Percentiles rank a stretch among this genome's conserved stretches.
Conservation (phyloP, 2,888 invertebrate species). For the Aphidoletes aphidimyza region DNA sequence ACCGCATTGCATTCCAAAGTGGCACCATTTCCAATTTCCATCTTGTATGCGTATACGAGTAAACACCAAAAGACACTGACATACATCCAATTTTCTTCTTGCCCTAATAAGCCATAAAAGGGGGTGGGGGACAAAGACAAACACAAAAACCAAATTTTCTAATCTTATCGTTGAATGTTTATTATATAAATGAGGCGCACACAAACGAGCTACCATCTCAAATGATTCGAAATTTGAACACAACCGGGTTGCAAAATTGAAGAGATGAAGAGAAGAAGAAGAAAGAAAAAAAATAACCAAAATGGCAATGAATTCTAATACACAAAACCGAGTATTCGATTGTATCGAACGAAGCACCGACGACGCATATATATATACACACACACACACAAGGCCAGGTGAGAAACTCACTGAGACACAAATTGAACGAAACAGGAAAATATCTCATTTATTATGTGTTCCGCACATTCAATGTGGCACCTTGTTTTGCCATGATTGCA, state of each 20-base stretch:
- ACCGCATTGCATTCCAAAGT: conserved; percentile 27
- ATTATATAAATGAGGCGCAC: not conserved
- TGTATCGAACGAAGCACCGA: not conserved
- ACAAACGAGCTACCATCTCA: no score
- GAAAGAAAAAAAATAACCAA: no score
- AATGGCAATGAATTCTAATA: conserved; percentile 3
- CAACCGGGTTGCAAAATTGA: not conserved
- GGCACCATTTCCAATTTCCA: conserved; percentile 12
- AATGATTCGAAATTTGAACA: not conserved
- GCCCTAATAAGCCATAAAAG: not conserved
- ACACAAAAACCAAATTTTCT: not conserved
- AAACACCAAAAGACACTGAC: not conserved
- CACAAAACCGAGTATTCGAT: no score
- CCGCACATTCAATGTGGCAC: not conserved
- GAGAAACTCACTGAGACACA: not conserved
- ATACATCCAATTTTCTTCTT: conserved; percentile 1
- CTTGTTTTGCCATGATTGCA: not conserved
- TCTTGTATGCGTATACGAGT: no score
- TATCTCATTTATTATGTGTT: not conserved
- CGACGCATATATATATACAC: no score
- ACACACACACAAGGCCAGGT: not conserved
- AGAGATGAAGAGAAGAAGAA: not conserved
- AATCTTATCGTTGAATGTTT: conserved; percentile 3
- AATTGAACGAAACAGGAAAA: not conserved
- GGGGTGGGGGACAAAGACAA: not conserved